phyloP scores from a whole-genome alignment of 2,888 invertebrate species.

The Lissocephala sabroskyi region DNA sequence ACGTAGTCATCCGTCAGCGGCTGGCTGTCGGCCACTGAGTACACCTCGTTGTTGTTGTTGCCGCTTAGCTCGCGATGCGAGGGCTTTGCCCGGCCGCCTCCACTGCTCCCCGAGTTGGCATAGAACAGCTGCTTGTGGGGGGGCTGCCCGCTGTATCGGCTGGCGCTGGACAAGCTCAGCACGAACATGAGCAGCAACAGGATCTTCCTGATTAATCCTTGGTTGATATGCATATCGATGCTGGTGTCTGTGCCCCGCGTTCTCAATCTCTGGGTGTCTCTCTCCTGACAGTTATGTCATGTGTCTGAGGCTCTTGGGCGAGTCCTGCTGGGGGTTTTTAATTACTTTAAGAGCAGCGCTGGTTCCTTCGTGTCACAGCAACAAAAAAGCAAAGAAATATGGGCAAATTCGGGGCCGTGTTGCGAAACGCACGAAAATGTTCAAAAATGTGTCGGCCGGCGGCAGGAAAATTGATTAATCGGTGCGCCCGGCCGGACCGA shows the following conservation, averaged over 20 bases:
- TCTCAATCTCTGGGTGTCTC: too few relatives aligned
- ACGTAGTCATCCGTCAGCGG: slow-evolving; percentile 66
- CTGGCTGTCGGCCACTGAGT: slow-evolving; percentile 62
- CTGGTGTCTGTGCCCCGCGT: neutral
- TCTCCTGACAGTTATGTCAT: slow-evolving; percentile 2
- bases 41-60: slow-evolving; percentile 52
- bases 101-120: slow-evolving; percentile 23
- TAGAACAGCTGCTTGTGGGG: slow-evolving; percentile 39
- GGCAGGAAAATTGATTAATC: slow-evolving; percentile 65
- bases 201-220: slow-evolving; percentile 7
- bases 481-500: too few relatives aligned
- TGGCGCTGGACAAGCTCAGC: slow-evolving; percentile 15
- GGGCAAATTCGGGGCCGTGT: too few relatives aligned
- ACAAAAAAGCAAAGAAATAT: neutral
- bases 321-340: slow-evolving; percentile 2
- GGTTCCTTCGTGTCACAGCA: slow-evolving; percentile 17
- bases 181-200: slow-evolving; percentile 30
- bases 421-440: slow-evolving; percentile 25
- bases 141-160: slow-evolving; percentile 34
- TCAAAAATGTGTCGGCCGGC: slow-evolving; percentile 45
- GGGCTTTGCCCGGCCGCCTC: slow-evolving; percentile 18
- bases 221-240: slow-evolving; percentile 17
- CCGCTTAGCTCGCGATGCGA: slow-evolving; percentile 11
- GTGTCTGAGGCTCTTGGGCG: neutral
- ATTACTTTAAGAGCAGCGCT: neutral